These are phyloP conservation scores for Tryphoninae sp. DNA, from an alignment of 2,888 invertebrate species.

Conservation along the genomic window DNA sequence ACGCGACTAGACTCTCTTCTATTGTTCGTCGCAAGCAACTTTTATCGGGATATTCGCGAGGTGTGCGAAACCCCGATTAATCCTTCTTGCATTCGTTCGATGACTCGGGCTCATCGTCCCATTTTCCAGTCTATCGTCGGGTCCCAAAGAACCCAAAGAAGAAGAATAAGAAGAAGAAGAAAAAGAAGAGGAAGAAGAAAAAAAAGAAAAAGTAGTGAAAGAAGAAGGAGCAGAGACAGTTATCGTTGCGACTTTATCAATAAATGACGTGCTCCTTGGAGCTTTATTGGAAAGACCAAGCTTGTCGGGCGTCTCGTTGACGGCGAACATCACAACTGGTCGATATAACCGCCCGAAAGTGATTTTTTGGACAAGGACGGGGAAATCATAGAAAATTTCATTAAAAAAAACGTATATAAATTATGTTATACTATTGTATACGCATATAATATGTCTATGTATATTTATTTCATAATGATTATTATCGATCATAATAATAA, in stretches of 20 bases:
- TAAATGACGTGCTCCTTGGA: constrained; percentile 42
- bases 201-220: constrained; percentile 22
- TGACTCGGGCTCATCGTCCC: background rate
- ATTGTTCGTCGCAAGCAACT: constrained; percentile 33
- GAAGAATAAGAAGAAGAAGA: constrained; percentile 9
- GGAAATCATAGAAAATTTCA: background rate
- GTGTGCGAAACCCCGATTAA: constrained; percentile 1
- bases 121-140: constrained; percentile 19
- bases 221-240: constrained; percentile 7
- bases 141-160: constrained; percentile 33
- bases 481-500: too few species aligned
- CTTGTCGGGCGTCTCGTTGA: background rate
- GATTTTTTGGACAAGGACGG: background rate
- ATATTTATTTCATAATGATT: too few species aligned
- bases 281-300: constrained; percentile 5
- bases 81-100: constrained; percentile 31
- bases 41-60: constrained; percentile 28
- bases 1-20: background rate
- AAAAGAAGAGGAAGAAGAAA: constrained; percentile 1
- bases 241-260: constrained; percentile 28
- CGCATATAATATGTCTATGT: too few species aligned
- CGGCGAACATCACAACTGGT: background rate
- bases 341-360: background rate
- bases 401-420: background rate
- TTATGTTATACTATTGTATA: background rate